Percentiles rank a stretch among this genome's conserved stretches.
These are phyloP conservation scores for Dinomys branickii DNA, from an alignment of 2,113 vertebrate genomes.

Conservation along the genomic window DNA sequence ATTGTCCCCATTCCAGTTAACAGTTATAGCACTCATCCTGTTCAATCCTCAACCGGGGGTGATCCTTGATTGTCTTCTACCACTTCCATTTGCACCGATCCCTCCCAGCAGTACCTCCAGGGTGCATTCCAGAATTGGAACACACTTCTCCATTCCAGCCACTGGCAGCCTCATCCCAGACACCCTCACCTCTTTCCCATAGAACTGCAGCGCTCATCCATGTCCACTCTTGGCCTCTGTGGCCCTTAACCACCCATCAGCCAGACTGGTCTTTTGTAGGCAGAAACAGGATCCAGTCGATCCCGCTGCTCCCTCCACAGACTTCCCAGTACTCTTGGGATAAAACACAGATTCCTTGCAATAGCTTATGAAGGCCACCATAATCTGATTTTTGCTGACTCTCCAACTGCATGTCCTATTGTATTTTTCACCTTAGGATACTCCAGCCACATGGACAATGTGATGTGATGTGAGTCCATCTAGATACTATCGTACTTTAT, in stretches of 20 bases:
- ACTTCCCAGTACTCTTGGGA: background rate
- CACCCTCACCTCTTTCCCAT: too few species aligned
- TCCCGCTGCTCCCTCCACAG: background rate
- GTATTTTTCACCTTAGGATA: background rate
- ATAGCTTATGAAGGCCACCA: background rate
- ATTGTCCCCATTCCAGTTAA: background rate
- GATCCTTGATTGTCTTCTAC: background rate
- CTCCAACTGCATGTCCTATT: background rate
- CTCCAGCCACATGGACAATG: background rate
- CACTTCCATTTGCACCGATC: background rate
- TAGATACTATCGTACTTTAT: background rate
- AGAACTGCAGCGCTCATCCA: background rate
- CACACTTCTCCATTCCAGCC: background rate
- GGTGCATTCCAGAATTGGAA: background rate
- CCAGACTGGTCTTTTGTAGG: background rate
- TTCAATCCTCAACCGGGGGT: too few species aligned
- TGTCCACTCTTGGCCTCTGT: fast-evolving
- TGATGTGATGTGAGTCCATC: background rate
- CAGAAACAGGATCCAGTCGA: background rate
- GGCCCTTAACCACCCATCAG: background rate
- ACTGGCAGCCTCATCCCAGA: background rate
- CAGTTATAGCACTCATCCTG: background rate
- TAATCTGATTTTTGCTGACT: background rate
- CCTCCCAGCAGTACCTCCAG: background rate
- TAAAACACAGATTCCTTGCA: background rate